phyloP scores from a whole-genome alignment of 1,140 invertebrate genomes.

The Tachypleus tridentatus region DNA sequence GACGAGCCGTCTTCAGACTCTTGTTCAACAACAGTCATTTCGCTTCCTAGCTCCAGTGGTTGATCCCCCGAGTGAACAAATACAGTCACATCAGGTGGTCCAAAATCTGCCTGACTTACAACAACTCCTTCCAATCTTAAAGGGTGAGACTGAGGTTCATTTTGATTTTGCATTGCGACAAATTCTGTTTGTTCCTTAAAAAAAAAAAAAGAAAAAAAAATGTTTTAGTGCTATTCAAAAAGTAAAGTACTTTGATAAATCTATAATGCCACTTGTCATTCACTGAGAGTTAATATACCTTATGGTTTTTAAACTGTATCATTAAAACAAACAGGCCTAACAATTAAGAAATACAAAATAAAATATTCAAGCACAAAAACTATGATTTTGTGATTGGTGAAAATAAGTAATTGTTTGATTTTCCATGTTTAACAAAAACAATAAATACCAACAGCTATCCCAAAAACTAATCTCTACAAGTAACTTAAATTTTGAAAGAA shows the following conservation, averaged over 20 bases:
- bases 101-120: conserved; percentile 3
- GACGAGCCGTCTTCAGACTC: conserved; percentile 7
- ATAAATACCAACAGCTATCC: too few relatives aligned
- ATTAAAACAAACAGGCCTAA: too few relatives aligned
- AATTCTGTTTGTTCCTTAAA: not conserved
- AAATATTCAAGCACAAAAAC: too few relatives aligned
- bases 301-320: not conserved
- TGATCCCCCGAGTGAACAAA: conserved; percentile 18
- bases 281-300: not conserved
- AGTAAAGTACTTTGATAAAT: not conserved
- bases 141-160: conserved; percentile 1
- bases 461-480: too few relatives aligned
- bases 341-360: too few relatives aligned
- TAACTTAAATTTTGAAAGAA: too few relatives aligned
- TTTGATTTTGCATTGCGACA: not conserved
- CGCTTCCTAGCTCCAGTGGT: conserved; percentile 5
- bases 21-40: too few relatives aligned
- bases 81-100: conserved; percentile 9
- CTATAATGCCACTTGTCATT: not conserved
- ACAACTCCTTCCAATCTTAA: conserved; percentile 9
- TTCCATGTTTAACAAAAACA: too few relatives aligned
- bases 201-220: not conserved
- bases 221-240: not conserved
- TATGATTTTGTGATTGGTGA: too few relatives aligned
- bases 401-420: too few relatives aligned